A percentile compares a stretch with the other conserved stretches of the same genome.
These are phyloP conservation scores for Cotesia glomerata DNA, from an alignment of 1,140 invertebrate genomes.

Conservation along the genomic window DNA sequence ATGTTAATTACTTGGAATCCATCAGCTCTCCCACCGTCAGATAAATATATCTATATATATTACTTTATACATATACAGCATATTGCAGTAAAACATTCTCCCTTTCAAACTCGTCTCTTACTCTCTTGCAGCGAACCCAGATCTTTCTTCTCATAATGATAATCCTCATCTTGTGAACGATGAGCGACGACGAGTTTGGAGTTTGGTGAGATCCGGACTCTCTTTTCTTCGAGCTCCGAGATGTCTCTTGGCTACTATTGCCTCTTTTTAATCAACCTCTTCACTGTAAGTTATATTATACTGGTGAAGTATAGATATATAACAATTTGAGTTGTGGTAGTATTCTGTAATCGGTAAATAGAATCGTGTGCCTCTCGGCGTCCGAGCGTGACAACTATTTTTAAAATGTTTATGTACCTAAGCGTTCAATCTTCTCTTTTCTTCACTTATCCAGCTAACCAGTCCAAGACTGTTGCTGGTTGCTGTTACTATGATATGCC, in stretches of 20 bases:
- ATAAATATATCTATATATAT: neutral
- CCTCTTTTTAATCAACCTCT: neutral
- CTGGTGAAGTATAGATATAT: neutral
- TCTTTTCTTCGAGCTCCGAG: neutral
- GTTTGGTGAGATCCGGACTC: conserved; percentile 2
- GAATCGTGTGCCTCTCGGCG: neutral
- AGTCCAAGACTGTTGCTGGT: neutral
- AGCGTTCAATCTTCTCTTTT: neutral
- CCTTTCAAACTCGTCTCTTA: neutral
- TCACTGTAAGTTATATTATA: no score
- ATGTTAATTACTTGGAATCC: conserved; percentile 55
- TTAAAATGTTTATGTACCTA: neutral
- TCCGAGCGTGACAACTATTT: conserved; percentile 7
- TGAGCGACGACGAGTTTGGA: conserved; percentile 2
- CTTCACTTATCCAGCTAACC: neutral
- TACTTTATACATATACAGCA: conserved; percentile 6
- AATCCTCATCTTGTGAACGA: no score
- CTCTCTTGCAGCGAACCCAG: neutral
- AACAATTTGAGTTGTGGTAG: neutral
- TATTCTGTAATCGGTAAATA: conserved; percentile 21
- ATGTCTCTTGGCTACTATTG: neutral
- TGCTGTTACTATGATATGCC: no score
- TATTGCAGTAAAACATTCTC: neutral
- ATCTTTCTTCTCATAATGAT: neutral
- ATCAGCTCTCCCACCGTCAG: conserved; percentile 36